Evolutionary conservation across 2,113 vertebrate species (phyloP).

Genomic region (Dromiciops gliroides): DNA sequence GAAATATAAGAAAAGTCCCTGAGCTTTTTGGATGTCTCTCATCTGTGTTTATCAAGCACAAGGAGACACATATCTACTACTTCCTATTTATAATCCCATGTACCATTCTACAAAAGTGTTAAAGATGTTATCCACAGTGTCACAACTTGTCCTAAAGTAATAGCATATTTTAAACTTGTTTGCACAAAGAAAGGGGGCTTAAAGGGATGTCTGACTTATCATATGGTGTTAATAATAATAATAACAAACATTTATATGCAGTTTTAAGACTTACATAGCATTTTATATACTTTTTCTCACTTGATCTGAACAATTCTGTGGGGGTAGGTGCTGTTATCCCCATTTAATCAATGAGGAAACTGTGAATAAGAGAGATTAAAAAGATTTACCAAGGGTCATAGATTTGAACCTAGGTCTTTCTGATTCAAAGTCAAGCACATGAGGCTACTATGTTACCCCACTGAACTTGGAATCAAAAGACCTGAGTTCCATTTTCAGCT

Average conservation of each 20-base stretch:
- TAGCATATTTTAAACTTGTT: not conserved
- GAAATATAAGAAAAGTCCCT: not conserved
- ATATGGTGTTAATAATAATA: not conserved
- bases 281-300: not conserved
- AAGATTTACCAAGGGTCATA: not conserved
- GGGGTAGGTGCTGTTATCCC: not conserved
- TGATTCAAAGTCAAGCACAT: not conserved
- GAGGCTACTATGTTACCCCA: not conserved
- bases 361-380: not conserved
- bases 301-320: not conserved
- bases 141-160: not conserved
- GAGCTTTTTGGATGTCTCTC: not conserved
- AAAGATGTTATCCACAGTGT: not conserved
- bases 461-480: not conserved
- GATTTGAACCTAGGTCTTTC: not conserved
- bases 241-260: not conserved
- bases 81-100: not conserved
- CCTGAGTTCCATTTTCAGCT: not conserved
- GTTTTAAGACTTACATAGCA: not conserved
- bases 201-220: not conserved
- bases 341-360: slow-evolving; percentile 37
- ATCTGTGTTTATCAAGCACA: not conserved
- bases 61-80: not conserved
- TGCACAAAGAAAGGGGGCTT: not conserved
- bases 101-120: not conserved